Evolutionary conservation across 1,140 invertebrate species (phyloP).

Genomic region (Drosophila tsacasi): DNA sequence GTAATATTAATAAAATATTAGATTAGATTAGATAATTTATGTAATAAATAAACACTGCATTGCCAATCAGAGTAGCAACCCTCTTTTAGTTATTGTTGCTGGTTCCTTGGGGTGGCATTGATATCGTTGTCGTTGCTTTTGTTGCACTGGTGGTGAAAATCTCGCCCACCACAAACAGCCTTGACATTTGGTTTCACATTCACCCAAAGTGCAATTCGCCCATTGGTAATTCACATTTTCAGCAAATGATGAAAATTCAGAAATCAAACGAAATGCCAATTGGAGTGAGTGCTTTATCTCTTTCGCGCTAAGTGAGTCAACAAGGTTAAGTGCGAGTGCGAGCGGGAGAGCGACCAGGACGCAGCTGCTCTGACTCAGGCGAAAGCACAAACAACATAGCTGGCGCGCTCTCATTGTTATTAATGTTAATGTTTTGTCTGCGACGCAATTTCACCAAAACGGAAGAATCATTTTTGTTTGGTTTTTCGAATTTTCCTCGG

Average conservation of each 20-base stretch:
- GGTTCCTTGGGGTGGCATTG: conserved; percentile 12
- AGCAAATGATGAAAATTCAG: conserved; percentile 31
- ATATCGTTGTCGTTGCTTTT: neutral
- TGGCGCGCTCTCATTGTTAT: conserved; percentile 45
- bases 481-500: conserved; percentile 52
- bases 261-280: conserved; percentile 70
- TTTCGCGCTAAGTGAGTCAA: conserved; percentile 63
- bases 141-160: neutral
- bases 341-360: conserved; percentile 51
- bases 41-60: neutral
- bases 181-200: conserved; percentile 61
- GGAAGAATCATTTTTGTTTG: conserved; percentile 62
- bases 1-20: too few relatives aligned
- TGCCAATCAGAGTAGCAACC: conserved; percentile 1
- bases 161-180: conserved; percentile 43
- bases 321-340: conserved; percentile 55
- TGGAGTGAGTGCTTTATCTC: conserved; percentile 38
- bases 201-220: conserved; percentile 12
- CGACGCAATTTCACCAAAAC: conserved; percentile 72
- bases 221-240: conserved; percentile 22
- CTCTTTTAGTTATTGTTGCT: conserved; percentile 1
- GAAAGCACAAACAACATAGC: conserved; percentile 20
- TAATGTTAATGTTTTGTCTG: conserved; percentile 67
- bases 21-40: neutral
- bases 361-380: conserved; percentile 43